phyloP scores from a whole-genome alignment of 1,140 invertebrate genomes.

The Anastrepha ludens region DNA sequence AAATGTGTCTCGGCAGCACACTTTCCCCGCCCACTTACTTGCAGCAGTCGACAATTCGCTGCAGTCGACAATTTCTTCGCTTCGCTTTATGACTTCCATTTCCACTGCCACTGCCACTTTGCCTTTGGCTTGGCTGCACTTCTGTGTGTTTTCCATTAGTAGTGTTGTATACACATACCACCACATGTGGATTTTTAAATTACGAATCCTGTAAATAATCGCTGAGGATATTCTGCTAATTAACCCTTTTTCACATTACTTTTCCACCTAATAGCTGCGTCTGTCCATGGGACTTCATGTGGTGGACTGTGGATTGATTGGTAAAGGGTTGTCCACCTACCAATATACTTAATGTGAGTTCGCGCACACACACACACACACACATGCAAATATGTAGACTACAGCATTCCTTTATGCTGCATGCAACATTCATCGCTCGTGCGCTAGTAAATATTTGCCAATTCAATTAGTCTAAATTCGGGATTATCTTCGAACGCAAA shows the following conservation, averaged over 20 bases:
- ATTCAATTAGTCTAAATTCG: slow-evolving; percentile 71
- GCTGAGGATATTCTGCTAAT: slow-evolving; percentile 40
- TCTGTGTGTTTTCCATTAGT: slow-evolving; percentile 22
- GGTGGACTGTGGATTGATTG: not conserved
- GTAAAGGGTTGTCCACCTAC: slow-evolving; percentile 30
- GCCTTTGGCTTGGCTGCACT: not conserved
- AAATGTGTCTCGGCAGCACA: not conserved
- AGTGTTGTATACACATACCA: slow-evolving; percentile 18
- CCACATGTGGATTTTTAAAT: slow-evolving; percentile 48
- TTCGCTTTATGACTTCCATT: not conserved
- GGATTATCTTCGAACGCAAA: slow-evolving; percentile 65
- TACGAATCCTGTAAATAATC: slow-evolving; percentile 25
- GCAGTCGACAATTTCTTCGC: not conserved
- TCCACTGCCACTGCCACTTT: not conserved
- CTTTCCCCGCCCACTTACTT: not conserved
- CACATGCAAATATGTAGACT: not conserved
- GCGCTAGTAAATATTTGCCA: slow-evolving; percentile 68
- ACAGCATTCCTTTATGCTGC: not conserved
- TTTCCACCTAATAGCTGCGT: not conserved
- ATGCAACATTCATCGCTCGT: not conserved
- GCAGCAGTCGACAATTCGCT: not conserved
- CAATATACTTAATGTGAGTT: slow-evolving; percentile 7
- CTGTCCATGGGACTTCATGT: not conserved
- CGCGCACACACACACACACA: slow-evolving; percentile 53
- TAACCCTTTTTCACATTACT: slow-evolving; percentile 49